Conservation (phyloP, 2,888 invertebrate genomes). For the Ypsolopha scabrella region DNA sequence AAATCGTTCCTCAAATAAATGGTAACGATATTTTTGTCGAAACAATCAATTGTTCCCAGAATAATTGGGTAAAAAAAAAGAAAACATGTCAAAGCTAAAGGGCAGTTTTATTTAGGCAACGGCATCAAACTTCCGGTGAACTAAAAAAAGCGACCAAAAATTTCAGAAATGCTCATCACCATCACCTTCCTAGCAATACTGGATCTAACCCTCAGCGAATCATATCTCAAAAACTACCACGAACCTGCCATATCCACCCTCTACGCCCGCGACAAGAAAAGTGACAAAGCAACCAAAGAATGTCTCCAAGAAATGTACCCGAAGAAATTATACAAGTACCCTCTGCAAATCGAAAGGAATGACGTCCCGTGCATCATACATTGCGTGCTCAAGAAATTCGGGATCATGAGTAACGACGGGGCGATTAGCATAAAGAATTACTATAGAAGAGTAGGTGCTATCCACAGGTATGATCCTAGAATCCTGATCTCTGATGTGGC, state of each 20-base stretch:
- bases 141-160: not conserved
- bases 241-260: constrained; percentile 50
- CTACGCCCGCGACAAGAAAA: constrained; percentile 50
- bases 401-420: constrained; percentile 58
- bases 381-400: constrained; percentile 58
- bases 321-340: constrained; percentile 50
- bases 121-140: not conserved
- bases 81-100: too few species aligned
- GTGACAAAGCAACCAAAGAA: constrained; percentile 45
- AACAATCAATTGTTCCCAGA: not conserved
- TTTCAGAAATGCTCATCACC: constrained; percentile 44
- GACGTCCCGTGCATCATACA: constrained; percentile 60
- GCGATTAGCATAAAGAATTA: constrained; percentile 53
- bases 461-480: constrained; percentile 56
- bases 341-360: constrained; percentile 46
- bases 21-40: not conserved
- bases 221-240: constrained; percentile 17
- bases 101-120: too few species aligned
- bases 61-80: not conserved
- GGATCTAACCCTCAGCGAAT: not conserved
- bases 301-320: constrained; percentile 60
- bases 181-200: not conserved
- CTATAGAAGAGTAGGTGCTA: constrained; percentile 51
- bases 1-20: too few species aligned
- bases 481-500: constrained; percentile 60